These are phyloP conservation scores for Nephrotoma appendiculata DNA, from an alignment of 2,888 invertebrate species.

Conservation along the genomic window DNA sequence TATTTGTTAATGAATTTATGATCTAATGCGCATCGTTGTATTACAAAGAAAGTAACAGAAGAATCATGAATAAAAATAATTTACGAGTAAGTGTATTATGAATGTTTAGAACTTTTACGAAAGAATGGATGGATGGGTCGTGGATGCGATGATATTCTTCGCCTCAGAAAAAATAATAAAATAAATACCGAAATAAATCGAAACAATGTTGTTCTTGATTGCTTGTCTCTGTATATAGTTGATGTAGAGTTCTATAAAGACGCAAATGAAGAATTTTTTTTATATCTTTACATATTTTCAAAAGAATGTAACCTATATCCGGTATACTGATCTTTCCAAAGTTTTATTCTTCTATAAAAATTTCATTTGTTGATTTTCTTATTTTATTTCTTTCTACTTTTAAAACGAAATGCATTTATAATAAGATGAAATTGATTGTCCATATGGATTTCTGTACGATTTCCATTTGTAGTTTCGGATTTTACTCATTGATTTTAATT, in stretches of 20 bases:
- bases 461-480: too few relatives aligned
- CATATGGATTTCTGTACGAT: background rate
- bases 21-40: background rate
- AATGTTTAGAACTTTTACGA: background rate
- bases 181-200: background rate
- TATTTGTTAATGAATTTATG: background rate
- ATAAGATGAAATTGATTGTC: background rate
- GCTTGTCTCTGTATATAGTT: background rate
- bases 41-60: background rate
- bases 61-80: background rate
- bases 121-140: background rate
- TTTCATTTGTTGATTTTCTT: background rate
- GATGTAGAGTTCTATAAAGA: background rate
- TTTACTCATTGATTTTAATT: too few relatives aligned
- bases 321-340: background rate
- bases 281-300: background rate
- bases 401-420: background rate
- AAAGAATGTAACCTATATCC: background rate
- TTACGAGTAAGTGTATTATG: background rate
- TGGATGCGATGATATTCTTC: background rate
- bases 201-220: background rate
- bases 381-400: background rate
- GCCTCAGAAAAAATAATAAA: background rate
- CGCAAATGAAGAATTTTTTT: background rate
- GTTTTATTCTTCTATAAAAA: background rate